A percentile compares a stretch with the other conserved stretches of the same genome.
These are phyloP conservation scores for Clarias macrocephalus DNA, from an alignment of 2,113 vertebrate genomes.

Conservation along the genomic window DNA sequence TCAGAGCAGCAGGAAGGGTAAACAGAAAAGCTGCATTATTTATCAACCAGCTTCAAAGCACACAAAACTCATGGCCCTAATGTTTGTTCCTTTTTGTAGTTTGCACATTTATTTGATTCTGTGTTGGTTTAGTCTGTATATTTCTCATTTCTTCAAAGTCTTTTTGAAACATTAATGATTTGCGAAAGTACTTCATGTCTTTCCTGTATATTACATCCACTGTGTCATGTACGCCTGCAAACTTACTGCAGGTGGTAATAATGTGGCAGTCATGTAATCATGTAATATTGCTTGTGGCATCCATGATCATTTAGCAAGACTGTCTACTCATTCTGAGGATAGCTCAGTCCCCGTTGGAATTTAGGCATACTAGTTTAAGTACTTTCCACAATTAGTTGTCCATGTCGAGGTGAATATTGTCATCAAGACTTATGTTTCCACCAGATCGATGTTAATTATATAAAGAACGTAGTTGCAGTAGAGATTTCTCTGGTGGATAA, in stretches of 20 bases:
- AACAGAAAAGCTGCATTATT: neutral
- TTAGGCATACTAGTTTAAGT: too few relatives aligned
- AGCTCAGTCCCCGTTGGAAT: too few relatives aligned
- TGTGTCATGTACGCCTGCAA: neutral
- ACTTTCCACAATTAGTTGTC: too few relatives aligned
- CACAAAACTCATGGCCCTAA: too few relatives aligned
- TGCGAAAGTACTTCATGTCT: neutral
- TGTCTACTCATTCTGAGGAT: too few relatives aligned
- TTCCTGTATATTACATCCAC: neutral
- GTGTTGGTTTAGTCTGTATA: neutral
- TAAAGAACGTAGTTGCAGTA: neutral
- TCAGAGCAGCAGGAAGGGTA: neutral
- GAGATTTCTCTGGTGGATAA: neutral
- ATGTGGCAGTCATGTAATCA: neutral
- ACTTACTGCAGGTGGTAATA: neutral
- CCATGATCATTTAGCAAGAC: neutral
- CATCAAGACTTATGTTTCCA: neutral
- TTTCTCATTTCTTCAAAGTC: neutral
- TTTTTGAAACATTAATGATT: neutral
- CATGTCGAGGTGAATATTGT: too few relatives aligned
- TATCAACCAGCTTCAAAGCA: neutral
- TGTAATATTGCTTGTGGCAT: neutral
- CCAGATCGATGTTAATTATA: neutral
- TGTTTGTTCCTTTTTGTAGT: too few relatives aligned
- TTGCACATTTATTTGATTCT: neutral